Base-by-base conservation (phyloP, 2,797 vertebrate genomes). In the Rhynchonycteris naso region DNA sequence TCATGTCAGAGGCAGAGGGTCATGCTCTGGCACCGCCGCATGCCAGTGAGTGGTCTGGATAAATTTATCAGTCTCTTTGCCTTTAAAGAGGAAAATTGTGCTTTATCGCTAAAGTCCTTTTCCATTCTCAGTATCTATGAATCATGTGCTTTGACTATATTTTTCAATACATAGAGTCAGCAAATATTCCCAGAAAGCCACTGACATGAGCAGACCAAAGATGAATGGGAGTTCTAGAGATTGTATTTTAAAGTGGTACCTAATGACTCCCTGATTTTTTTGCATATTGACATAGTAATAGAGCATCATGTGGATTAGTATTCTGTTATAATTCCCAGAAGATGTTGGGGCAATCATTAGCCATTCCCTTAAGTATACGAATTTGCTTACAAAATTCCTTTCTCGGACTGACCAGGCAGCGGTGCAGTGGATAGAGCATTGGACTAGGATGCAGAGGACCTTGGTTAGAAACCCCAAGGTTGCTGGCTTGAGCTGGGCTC, bases 81-180 rank as follows among this genome's bases (percentile, higher is more conserved):
- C 33, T 92, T 14, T 82, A 72, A 47, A 80, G 24, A 63, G 79
- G 58, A 94, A 68, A 82, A 80, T 22, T 33, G 61, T 54, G 63
- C 43, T 82, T 79, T 81, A 13, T 83, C 28, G 76, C 18, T 56
- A 16, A 66, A 33, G 13, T 76, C 54, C 65, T 89, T 79, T 76
- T 87, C 16, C 24, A 9, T 90, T 95, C 24, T 79, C 47, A 86
- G 30, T 47, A 72, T 28, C 50, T 84, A 43, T 72, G 76, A 66
- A 28, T 90, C 54, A 93, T 68, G 15, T 50, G 8, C 12, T 82
- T 65, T 91, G 10, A 43, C 4, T 52, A 50, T 71, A 61, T 66
- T 94, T 92, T 92, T 95, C 30, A 30, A 10, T 71, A 66, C 10
- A 21, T 38, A 22, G n/a, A 91, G 66, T 86, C 26, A 81, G 24